Evolutionary conservation across 2,113 vertebrate genomes (phyloP), one percentile per base, ranked within the genome.

Genomic region (Chelonoidis abingdonii): DNA sequence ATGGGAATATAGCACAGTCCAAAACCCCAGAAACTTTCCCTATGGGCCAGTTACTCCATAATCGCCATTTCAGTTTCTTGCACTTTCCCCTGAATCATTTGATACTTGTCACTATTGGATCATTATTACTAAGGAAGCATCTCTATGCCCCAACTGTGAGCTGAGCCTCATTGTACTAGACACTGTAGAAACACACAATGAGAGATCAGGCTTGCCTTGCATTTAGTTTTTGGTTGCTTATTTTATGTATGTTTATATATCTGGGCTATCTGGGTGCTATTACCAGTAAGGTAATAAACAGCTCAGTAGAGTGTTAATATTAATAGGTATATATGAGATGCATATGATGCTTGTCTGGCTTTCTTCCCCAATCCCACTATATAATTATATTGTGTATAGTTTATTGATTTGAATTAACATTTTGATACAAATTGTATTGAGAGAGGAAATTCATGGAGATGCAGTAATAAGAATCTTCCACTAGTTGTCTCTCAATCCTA

Each of bases 401-500:
- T 88, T 38, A 22, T 69, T 84, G 82, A 38, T n/a, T 0, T 10
- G 56, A 47, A 53, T 8, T 24, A 3, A 13, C 52, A 35, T 83
- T 84, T 84, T 17, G 27, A 44, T 49, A 47, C 53, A n/a, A 56
- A 29, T 82, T 11, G 29, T 50, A 21, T 76, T 0, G 2, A 31
- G 38, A 38, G 5, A 65, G 65, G 85, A 85, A 90, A 65, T 52
- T 86, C 56, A n/a, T 0, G 0, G 81, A 27, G 82, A 1, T 97
- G 97, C 94, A 94, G 82, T 96, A 91, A 92, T 0, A 24, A 54
- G 83, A 88, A 93, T 72, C 83, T 92, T 95, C 53, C 97, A 96
- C 97, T 97, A 98, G 97, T 98, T 98, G 97, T 97, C 97, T 92
- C 97, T 95, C 97, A 5, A 95, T 94, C 88, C 81, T 89, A 80